These are phyloP conservation scores for Myopa testacea DNA, from an alignment of 2,888 invertebrate species.

Conservation along the genomic window DNA sequence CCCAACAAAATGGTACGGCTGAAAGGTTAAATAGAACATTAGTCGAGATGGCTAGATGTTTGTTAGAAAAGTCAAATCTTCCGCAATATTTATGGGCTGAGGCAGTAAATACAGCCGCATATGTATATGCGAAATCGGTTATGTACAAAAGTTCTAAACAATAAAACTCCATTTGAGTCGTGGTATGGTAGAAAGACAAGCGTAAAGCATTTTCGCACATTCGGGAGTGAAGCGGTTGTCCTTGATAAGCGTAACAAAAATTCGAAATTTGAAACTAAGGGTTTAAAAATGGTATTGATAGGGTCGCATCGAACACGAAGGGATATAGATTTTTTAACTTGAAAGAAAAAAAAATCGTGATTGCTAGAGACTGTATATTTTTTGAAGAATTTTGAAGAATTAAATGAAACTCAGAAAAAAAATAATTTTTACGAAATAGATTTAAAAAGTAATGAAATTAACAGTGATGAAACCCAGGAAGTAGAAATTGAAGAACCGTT, in stretches of 20 bases:
- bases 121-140: conserved; percentile 49
- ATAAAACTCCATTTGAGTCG: conserved; percentile 44
- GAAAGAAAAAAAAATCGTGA: conserved; percentile 39
- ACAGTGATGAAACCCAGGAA: background rate
- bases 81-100: conserved; percentile 46
- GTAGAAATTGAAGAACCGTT: background rate
- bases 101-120: too few species aligned
- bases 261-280: conserved; percentile 44
- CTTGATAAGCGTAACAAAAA: conserved; percentile 40
- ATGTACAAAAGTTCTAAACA: conserved; percentile 41
- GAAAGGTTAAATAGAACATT: conserved; percentile 45
- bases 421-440: background rate
- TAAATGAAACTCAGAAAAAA: background rate
- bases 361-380: conserved; percentile 46
- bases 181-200: too few species aligned
- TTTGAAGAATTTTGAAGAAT: conserved; percentile 46
- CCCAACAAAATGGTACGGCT: conserved; percentile 46
- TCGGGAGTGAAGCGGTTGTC: conserved; percentile 45
- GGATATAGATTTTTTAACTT: conserved; percentile 44
- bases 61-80: background rate
- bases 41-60: background rate
- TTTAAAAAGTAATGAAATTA: background rate
- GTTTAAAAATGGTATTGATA: conserved; percentile 41
- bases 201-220: too few species aligned
- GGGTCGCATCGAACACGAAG: conserved; percentile 43